Evolutionary conservation across 2,888 invertebrate species (phyloP), one percentile per base, ranked within the genome.

Genomic region (Neuroscelio doddi): DNA sequence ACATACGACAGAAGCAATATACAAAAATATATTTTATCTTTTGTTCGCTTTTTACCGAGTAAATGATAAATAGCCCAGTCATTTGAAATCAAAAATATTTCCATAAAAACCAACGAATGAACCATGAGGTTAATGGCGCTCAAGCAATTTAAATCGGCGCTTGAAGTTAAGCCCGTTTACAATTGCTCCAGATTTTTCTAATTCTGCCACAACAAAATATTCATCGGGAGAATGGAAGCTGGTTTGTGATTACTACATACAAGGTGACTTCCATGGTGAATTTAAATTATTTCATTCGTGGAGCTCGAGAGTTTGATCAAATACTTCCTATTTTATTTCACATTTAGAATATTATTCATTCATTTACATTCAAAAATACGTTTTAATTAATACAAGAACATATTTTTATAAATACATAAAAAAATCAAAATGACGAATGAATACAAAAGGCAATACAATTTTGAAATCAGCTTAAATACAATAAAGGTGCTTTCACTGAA

Each of bases 11-110:
- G n/a, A n/a, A n/a, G n/a, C n/a, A n/a, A n/a, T n/a, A n/a, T n/a
- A n/a, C n/a, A n/a, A n/a, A n/a, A n/a, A n/a, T n/a, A n/a, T n/a
- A n/a, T 42, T 36, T 61, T 53, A 39, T 44, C 14, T 12, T 32
- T 2, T 12, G 36, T 47, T 16, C 41, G 34, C 27, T 51, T 58
- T 58, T 58, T 38, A n/a, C 5, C 32, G 21, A 30, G 36, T 21
- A 26, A 26, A 39, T 52, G 59, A 59, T 41, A 52, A 52, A 59
- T 46, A 46, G 41, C 14, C 24, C 5, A 10, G 27, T 26, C 45
- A 45, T 24, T 27, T 39, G 16, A 38, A 47, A 52, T 41, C 27
- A 26, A 49, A 42, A 34, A 29, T 27, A 56, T 56, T 49, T 49
- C 24, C 27, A 49, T 39, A 24, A 50, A 36, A 47, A 39, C 9